phyloP scores from a whole-genome alignment of 2,888 invertebrate species.

The Coelopa pilipes region DNA sequence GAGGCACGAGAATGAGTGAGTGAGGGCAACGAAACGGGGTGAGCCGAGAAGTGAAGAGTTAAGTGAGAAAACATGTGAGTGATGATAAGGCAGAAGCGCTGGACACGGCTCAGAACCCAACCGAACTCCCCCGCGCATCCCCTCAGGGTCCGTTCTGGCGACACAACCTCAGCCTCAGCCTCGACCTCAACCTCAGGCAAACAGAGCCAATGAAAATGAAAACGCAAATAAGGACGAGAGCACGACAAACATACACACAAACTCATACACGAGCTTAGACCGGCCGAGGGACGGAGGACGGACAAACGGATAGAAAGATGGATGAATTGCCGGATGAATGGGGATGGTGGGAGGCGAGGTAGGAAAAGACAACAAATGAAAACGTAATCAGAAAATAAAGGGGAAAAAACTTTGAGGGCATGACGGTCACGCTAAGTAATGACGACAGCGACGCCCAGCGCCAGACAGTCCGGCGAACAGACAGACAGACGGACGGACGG shows the following conservation, averaged over 20 bases:
- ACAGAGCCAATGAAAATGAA: constrained; percentile 23
- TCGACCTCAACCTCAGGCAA: neutral
- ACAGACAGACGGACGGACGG: neutral
- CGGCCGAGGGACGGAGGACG: constrained; percentile 11
- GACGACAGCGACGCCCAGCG: constrained; percentile 22
- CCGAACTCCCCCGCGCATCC: neutral
- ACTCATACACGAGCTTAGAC: too few species aligned
- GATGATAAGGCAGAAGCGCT: constrained; percentile 26
- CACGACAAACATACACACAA: neutral
- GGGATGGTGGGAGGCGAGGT: constrained; percentile 15
- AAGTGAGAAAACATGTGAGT: constrained; percentile 42
- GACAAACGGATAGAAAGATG: neutral
- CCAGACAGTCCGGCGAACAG: constrained; percentile 12
- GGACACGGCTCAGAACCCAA: constrained; percentile 4
- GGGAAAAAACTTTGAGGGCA: constrained; percentile 51
- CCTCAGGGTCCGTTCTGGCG: constrained; percentile 3
- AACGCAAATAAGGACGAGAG: constrained; percentile 27
- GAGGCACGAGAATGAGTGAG: constrained; percentile 26
- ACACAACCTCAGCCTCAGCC: constrained; percentile 16
- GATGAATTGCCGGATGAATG: neutral
- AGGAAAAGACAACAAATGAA: constrained; percentile 19
- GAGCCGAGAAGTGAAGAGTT: constrained; percentile 11
- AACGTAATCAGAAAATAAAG: constrained; percentile 25
- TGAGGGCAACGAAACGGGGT: too few species aligned
- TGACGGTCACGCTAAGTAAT: constrained; percentile 59